Conservation (phyloP, 2,888 invertebrate genomes). For the Lysandra coridon region DNA sequence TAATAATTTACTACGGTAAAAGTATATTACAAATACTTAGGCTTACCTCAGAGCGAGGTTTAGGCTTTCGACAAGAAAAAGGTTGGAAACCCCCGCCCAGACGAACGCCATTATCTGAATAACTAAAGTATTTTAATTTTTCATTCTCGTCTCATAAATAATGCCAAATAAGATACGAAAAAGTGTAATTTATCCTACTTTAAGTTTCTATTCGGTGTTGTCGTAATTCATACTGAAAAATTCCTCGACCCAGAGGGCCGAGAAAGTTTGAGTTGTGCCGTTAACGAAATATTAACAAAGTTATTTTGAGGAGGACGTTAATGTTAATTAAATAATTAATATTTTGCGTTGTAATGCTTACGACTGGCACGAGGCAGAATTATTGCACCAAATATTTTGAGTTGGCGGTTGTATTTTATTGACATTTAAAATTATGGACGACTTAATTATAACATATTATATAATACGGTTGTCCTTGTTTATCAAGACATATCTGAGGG, state of each 20-base stretch:
- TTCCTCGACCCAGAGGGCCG: neutral
- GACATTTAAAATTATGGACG: too few species aligned
- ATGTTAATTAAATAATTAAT: neutral
- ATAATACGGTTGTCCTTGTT: too few species aligned
- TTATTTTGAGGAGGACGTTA: neutral
- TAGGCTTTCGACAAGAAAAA: neutral
- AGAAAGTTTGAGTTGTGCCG: constrained; percentile 1
- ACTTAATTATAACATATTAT: too few species aligned
- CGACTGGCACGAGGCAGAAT: too few species aligned
- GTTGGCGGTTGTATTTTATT: too few species aligned
- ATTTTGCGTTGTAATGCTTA: neutral
- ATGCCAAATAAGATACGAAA: neutral
- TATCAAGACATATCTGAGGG: too few species aligned
- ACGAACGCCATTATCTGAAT: neutral
- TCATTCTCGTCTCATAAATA: constrained; percentile 8
- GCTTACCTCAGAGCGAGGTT: too few species aligned
- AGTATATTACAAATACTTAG: too few species aligned
- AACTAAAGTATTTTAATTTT: neutral
- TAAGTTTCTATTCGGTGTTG: constrained; percentile 3
- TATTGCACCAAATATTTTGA: too few species aligned
- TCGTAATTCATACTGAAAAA: constrained; percentile 11
- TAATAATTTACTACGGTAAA: too few species aligned
- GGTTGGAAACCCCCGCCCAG: neutral
- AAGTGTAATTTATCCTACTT: neutral
- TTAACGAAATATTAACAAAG: constrained; percentile 11